Evolutionary conservation across 23 tunicate genomes (phyloP).

Genomic region (Ciona savignyi): DNA sequence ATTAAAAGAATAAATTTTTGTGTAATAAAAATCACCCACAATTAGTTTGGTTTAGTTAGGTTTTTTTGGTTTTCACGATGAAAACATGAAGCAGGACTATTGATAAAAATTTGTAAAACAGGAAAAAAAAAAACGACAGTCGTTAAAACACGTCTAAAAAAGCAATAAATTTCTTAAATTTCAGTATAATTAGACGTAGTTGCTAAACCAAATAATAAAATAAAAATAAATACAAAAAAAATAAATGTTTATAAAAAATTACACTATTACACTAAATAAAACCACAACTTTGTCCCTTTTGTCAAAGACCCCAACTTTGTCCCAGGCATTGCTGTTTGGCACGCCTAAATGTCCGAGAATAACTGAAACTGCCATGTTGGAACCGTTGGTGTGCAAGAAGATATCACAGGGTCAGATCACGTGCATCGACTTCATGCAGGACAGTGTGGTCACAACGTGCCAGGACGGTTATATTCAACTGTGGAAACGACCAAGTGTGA

Average conservation of each 20-base stretch:
- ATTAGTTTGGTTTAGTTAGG: too few relatives aligned
- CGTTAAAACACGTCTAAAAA: too few relatives aligned
- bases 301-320: background rate
- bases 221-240: background rate
- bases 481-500: constrained; percentile 70
- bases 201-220: background rate
- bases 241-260: background rate
- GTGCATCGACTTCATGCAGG: constrained; percentile 58
- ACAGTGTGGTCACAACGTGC: constrained; percentile 70
- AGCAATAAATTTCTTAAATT: too few relatives aligned
- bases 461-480: constrained; percentile 87
- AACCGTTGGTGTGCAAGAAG: constrained; percentile 81
- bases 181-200: too few relatives aligned
- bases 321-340: constrained; percentile 25
- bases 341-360: constrained; percentile 60
- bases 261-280: too few relatives aligned
- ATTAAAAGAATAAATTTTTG: too few relatives aligned
- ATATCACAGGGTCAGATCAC: constrained; percentile 67
- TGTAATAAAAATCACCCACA: too few relatives aligned
- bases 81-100: too few relatives aligned
- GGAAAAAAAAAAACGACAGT: too few relatives aligned
- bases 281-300: too few relatives aligned
- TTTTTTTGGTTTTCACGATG: too few relatives aligned
- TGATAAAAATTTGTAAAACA: too few relatives aligned
- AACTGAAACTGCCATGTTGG: constrained; percentile 67